Evolutionary conservation across 2,888 invertebrate species (phyloP), one percentile per base, ranked within the genome.

Genomic region (Eristalis tenax): DNA sequence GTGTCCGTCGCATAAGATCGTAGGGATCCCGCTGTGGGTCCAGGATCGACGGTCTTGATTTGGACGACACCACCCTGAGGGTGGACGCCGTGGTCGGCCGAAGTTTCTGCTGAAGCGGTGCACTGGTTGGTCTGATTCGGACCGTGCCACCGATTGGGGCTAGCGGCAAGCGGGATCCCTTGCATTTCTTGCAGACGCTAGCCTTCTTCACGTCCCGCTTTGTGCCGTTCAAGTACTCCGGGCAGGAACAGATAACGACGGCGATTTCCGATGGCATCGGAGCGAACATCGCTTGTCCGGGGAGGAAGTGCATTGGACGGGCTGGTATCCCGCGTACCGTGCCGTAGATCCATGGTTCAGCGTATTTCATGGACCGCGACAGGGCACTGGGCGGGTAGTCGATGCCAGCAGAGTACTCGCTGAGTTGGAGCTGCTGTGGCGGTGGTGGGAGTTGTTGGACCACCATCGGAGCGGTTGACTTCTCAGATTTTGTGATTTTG

Each of bases 291-390:
- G 92, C 92, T 18, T 89, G 90, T 1, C 89, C 89, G 6, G 83
- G 88, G 65, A 90, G 89, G 23, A 89, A 90, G 90, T 94, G 94
- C 88, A 91, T 91, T 32, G 91, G 91, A 89, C 94, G 94, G 88
- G 94, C 94, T 65, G 91, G 93, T 89, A 94, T 92, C 23, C 94
- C 93, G 90, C 96, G 94, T 1, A 96, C 95, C 50, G 96, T 96
- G 90, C 97, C 96, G 91, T 97, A 97, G 18, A 97, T 94, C 97
- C 97, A 97, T 76, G 97, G 96, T 91, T 97, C 96, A 50, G 96
- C 96, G 93, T 96, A 96, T 92, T 96, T 96, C 97, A 97, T 97
- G 91, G 97, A 96, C 92, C 96, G 96, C 81, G 96, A 96, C 73
- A 97, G 92, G n/a, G 96, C 95, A 89, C 90, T 91, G 75, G 95